Conservation (phyloP, 2,113 vertebrate species). For the Alectura lathami region DNA sequence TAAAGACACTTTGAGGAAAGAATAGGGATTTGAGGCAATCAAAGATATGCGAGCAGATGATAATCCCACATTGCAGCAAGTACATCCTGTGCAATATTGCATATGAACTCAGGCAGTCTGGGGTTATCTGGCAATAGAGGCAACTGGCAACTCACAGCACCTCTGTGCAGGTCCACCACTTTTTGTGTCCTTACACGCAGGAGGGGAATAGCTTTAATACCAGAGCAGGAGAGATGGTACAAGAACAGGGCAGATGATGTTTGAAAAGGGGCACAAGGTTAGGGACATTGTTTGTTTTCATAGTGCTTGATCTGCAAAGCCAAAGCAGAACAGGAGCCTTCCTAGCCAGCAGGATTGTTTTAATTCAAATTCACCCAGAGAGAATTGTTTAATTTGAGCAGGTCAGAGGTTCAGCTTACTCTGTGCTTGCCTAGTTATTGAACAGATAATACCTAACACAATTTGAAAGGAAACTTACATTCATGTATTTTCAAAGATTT, state of each 20-base stretch:
- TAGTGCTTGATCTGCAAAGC: neutral
- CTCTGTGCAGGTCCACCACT: neutral
- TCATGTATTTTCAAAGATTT: slow-evolving; percentile 26
- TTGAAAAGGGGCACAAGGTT: neutral
- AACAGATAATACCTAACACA: neutral
- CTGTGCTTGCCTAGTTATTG: neutral
- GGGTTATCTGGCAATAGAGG: neutral
- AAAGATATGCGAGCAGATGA: neutral
- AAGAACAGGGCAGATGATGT: neutral
- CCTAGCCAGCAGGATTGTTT: neutral
- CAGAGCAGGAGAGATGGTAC: accelerated
- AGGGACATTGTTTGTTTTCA: neutral
- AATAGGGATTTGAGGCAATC: neutral
- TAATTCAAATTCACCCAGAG: neutral
- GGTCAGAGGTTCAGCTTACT: neutral
- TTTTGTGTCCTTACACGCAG: neutral
- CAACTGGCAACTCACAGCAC: neutral
- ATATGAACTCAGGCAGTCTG: neutral
- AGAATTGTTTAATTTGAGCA: neutral
- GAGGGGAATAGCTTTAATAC: neutral
- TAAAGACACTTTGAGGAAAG: neutral
- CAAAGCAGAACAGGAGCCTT: neutral
- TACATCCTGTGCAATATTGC: neutral
- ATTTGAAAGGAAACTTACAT: neutral
- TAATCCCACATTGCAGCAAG: neutral